Conservation (phyloP, 2,113 vertebrate species). For the Ranitomeya imitator region DNA sequence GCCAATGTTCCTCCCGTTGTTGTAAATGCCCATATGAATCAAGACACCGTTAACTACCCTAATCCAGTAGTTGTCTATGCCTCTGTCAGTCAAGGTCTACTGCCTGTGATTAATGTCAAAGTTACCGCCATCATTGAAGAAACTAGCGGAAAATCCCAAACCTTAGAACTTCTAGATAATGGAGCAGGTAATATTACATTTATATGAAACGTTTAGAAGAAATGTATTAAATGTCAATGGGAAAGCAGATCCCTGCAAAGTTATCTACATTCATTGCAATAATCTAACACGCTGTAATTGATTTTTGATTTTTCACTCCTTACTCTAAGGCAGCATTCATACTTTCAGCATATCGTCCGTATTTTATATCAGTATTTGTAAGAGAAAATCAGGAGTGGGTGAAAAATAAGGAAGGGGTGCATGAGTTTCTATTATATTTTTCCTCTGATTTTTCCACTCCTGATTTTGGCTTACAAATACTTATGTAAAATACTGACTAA, state of each 20-base stretch:
- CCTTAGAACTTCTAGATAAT: constrained; percentile 69
- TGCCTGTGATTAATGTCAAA: constrained; percentile 68
- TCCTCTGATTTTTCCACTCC: too few relatives aligned
- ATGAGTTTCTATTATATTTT: too few relatives aligned
- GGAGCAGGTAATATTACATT: constrained; percentile 67
- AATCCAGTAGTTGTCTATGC: constrained; percentile 68
- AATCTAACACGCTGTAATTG: too few relatives aligned
- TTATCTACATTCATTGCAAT: too few relatives aligned
- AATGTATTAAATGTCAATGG: neutral
- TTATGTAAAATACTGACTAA: too few relatives aligned
- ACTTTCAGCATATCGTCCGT: too few relatives aligned
- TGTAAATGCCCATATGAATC: constrained; percentile 61
- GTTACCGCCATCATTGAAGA: constrained; percentile 70
- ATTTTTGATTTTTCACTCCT: too few relatives aligned
- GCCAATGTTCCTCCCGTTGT: constrained; percentile 62
- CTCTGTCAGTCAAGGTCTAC: constrained; percentile 70
- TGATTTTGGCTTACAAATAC: too few relatives aligned
- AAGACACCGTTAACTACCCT: constrained; percentile 52
- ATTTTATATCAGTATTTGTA: too few relatives aligned
- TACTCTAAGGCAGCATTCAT: too few relatives aligned
- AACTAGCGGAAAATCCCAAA: constrained; percentile 15
- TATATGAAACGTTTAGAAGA: neutral
- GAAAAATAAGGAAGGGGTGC: too few relatives aligned
- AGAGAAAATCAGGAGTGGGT: too few relatives aligned
- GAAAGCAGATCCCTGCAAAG: neutral